Conservation (phyloP, 2,797 vertebrate genomes). For the Knipowitschia caucasica region DNA sequence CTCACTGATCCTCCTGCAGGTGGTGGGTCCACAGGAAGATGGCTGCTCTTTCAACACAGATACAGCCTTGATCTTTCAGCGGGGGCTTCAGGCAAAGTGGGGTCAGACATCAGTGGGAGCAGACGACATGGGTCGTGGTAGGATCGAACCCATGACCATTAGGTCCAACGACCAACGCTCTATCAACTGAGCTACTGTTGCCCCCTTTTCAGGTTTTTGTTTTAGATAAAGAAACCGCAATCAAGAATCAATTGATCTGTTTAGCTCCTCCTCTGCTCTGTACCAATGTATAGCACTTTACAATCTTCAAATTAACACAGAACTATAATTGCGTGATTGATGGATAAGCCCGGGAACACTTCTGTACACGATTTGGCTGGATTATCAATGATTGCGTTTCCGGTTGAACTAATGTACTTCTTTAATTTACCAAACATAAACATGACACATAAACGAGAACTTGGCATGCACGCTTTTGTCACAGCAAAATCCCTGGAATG, state of each 20-base stretch:
- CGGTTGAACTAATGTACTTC: background rate
- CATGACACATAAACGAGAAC: background rate
- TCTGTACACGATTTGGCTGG: conserved; percentile 26
- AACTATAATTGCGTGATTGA: conserved; percentile 64
- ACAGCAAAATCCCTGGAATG: conserved; percentile 12
- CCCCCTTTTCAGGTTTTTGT: no score
- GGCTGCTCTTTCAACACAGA: no score
- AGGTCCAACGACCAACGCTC: no score
- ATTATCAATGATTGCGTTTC: conserved; percentile 13
- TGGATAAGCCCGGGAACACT: conserved; percentile 57
- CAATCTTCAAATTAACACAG: conserved; percentile 73
- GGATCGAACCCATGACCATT: no score
- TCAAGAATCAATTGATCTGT: conserved; percentile 18
- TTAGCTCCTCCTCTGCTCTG: conserved; percentile 11
- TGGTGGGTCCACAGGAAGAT: no score
- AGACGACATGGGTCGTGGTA: no score
- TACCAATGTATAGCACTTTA: conserved; percentile 42
- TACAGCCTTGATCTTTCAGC: no score
- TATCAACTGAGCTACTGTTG: no score
- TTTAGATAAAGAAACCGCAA: no score
- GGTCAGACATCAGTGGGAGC: no score
- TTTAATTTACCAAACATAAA: conserved; percentile 19
- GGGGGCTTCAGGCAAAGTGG: no score
- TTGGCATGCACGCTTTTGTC: conserved; percentile 11
- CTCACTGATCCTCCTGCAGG: no score